Evolutionary conservation across 2,113 vertebrate genomes (phyloP).

Genomic region (Serinus canaria): DNA sequence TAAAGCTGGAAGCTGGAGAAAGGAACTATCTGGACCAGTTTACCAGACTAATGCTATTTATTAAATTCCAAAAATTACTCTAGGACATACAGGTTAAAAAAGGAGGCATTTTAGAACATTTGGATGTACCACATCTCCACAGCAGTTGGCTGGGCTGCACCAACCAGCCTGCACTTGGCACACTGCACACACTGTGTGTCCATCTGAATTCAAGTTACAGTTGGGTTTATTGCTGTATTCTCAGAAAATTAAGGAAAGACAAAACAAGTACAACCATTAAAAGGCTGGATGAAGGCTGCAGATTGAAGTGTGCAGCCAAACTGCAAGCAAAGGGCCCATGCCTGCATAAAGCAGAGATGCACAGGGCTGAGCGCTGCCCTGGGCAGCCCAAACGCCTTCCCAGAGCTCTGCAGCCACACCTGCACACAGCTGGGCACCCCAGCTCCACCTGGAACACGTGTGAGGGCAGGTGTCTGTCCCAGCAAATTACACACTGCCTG

Average conservation of each 20-base stretch:
- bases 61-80: background rate
- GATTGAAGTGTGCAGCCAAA: background rate
- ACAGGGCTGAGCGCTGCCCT: background rate
- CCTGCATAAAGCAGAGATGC: background rate
- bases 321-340: background rate
- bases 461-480: background rate
- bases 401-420: background rate
- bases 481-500: background rate
- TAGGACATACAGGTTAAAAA: background rate
- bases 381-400: background rate
- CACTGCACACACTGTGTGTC: background rate
- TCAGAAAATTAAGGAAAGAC: background rate
- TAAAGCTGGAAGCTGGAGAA: slow-evolving; percentile 50
- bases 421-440: accelerated
- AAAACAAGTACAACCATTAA: background rate
- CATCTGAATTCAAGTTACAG: background rate
- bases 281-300: background rate
- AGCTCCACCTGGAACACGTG: background rate
- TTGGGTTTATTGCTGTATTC: background rate
- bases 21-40: background rate
- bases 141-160: background rate
- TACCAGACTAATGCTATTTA: background rate
- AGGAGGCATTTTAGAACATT: background rate
- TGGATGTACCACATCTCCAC: background rate
- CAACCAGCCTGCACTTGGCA: background rate